These are phyloP conservation scores for Drosophila diplacantha DNA, from an alignment of 2,888 invertebrate species.

Conservation along the genomic window DNA sequence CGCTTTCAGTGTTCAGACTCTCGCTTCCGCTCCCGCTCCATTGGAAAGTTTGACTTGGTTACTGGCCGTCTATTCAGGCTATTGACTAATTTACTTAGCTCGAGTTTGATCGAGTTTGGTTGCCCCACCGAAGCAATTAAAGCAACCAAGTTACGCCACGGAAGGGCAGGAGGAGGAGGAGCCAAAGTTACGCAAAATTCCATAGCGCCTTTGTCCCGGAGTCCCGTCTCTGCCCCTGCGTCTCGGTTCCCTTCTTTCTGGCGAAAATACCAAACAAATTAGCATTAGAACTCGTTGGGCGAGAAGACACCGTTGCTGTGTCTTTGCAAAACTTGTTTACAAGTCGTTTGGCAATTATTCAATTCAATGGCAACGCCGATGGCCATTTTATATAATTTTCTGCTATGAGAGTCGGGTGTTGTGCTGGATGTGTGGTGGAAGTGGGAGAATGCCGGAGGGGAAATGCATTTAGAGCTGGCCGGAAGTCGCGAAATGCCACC, in stretches of 20 bases:
- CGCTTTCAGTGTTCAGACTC: neutral
- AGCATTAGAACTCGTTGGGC: constrained; percentile 48
- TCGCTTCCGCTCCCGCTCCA: neutral
- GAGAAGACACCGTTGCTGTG: constrained; percentile 37
- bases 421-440: neutral
- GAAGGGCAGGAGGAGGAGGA: neutral
- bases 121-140: constrained; percentile 25
- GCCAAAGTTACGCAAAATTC: constrained; percentile 11
- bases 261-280: constrained; percentile 53
- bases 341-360: constrained; percentile 69
- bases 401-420: constrained; percentile 1
- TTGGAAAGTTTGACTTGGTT: constrained; percentile 14
- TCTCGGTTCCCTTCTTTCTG: constrained; percentile 1
- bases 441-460: constrained; percentile 17
- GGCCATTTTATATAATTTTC: constrained; percentile 53
- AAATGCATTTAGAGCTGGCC: constrained; percentile 54
- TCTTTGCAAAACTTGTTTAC: constrained; percentile 56
- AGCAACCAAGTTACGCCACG: constrained; percentile 6
- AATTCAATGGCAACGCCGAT: constrained; percentile 57
- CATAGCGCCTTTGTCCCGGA: constrained; percentile 11
- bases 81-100: constrained; percentile 41
- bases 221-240: neutral
- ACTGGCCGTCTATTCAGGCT: constrained; percentile 13
- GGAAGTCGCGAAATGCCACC: constrained; percentile 56
- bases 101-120: constrained; percentile 37